phyloP scores from a whole-genome alignment of 2,113 vertebrate genomes.

The Noturus placidus region DNA sequence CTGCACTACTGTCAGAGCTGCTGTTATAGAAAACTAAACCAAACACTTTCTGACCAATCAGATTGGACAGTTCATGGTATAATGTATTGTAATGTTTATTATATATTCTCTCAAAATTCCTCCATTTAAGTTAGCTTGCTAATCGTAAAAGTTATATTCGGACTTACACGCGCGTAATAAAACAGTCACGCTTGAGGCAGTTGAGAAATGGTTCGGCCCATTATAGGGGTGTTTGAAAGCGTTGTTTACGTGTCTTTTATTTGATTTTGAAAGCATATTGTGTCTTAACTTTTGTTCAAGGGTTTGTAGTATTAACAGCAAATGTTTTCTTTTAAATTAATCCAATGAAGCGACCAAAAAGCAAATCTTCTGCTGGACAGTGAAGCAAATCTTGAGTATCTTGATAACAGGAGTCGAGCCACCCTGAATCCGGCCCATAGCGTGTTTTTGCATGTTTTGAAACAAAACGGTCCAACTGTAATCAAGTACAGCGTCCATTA shows the following conservation, averaged over 20 bases:
- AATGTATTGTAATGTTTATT: neutral
- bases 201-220: neutral
- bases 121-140: neutral
- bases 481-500: conserved; percentile 44
- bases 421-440: neutral
- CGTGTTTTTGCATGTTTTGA: neutral
- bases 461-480: conserved; percentile 12
- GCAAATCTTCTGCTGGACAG: neutral
- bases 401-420: neutral
- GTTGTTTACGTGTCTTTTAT: neutral
- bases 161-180: neutral
- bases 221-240: neutral
- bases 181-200: neutral
- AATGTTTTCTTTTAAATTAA: neutral
- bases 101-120: neutral
- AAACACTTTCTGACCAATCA: neutral
- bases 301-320: neutral
- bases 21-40: neutral
- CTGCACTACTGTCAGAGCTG: no score
- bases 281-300: neutral
- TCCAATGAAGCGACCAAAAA: neutral
- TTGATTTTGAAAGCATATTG: no score
- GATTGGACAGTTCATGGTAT: neutral
- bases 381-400: neutral
- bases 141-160: neutral